Evolutionary conservation across 2,888 invertebrate species (phyloP), one percentile per base, ranked within the genome.

Genomic region (Epinotia brunnichana): DNA sequence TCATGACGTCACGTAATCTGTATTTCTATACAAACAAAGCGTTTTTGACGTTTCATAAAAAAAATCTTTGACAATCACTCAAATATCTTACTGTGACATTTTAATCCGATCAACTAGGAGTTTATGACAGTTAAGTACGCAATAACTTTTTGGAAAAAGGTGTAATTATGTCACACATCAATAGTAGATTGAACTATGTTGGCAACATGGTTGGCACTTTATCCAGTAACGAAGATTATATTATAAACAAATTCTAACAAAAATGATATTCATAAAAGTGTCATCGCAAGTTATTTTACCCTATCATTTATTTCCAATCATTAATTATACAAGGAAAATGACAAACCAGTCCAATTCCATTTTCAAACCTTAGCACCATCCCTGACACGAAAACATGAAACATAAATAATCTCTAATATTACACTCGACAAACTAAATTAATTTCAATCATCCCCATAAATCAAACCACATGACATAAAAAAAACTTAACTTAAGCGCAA

Each of bases 281-380:
- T 69, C 53, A 53, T 60, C 53, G 13, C 48, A 48, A 48, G 19
- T 53, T 59, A 69, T 54, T 9, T 56, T 63, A 70, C 15, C 10
- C 21, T 63, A 63, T 54, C 68, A 60, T 53, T 69, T 63, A 53
- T 29, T 53, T 53, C 1, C 17, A 53, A 19, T 53, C n/a, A 53
- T 29, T 29, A 35, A 54, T 19, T 17, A 63, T n/a, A 63, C 5
- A 21, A n/a, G n/a, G 56, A 44, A 63, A 64, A 70, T 59, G 53
- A 70, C 39, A 64, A 60, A 41, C 21, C 39, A 19, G 19, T 59
- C 51, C 64, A 59, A 60, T 71, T 66, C 53, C 29, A 64, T 59
- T 41, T 59, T 62, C 44, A 62, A 63, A 60, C 60, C 53, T 71
- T 71, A 71, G 70, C 70, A 71, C 70, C 70, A 60, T 24, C 54